Evolutionary conservation across 2,888 invertebrate species (phyloP), one percentile per base, ranked within the genome.

Genomic region (Diaphora mendica): DNA sequence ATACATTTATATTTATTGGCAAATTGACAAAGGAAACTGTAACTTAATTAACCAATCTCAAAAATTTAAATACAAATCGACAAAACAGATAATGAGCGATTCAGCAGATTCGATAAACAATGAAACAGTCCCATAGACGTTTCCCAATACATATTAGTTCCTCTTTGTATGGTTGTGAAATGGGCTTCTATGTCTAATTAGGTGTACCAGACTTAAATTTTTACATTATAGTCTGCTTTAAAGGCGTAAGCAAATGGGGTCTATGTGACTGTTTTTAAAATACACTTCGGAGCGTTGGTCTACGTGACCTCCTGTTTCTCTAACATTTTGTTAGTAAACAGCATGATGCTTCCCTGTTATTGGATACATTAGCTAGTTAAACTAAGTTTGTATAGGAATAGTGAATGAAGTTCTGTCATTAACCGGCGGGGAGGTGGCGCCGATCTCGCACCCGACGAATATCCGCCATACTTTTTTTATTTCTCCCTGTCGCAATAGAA

Each of bases 401-500:
- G 81, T 81, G 79, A 85, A 85, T 81, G 85, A 86, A 83, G 79
- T 77, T 76, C 80, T 78, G 82, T 83, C 83, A 88, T 89, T 87
- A 87, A 80, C 26, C 79, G 80, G 76, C 80, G 82, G 85, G 86
- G 81, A 85, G 86, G 84, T 86, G 87, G 87, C 86, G 83, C 80
- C 87, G 81, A 80, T 80, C 82, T 80, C 81, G 84, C 80, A 44
- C 79, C 82, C 83, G 78, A 85, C 87, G 86, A 91, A 91, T 92
- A 90, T 92, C 93, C 92, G 90, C 82, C 85, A 78, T 84, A 86
- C 82, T 79, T 80, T 79, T n/a, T 81, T 79, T 81, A 79, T 80
- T 81, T 82, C 77, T 73, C 78, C 70, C 79, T 71, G 77, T 73
- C 79, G 65, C 82, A 80, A 80, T 83, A 81, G 82, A 82, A 87